Evolutionary conservation across 2,888 invertebrate species (phyloP).

Genomic region (Petrolisthes cinctipes): DNA sequence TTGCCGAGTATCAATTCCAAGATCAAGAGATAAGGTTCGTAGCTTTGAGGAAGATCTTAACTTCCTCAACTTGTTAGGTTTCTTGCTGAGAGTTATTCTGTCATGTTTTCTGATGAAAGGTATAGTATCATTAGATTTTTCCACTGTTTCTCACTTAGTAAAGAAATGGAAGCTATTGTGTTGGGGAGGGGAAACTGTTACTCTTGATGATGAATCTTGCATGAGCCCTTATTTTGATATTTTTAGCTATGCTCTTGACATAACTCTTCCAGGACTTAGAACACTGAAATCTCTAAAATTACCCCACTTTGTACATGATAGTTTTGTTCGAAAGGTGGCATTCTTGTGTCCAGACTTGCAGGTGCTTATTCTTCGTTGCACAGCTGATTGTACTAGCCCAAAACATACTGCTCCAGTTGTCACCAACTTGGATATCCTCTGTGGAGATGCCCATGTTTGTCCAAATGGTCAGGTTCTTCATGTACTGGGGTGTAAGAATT

Average conservation of each 20-base stretch:
- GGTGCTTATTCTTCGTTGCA: conserved; percentile 47
- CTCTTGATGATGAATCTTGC: conserved; percentile 9
- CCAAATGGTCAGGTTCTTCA: conserved; percentile 25
- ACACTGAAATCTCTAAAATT: conserved; percentile 47
- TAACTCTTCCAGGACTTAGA: conserved; percentile 31
- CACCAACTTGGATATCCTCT: conserved; percentile 45
- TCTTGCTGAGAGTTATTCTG: conserved; percentile 34
- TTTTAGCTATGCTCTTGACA: conserved; percentile 41
- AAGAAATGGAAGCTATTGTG: conserved; percentile 47
- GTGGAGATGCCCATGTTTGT: conserved; percentile 27
- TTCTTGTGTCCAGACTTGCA: conserved; percentile 50
- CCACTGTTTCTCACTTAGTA: conserved; percentile 41
- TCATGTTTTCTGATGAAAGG: conserved; percentile 40
- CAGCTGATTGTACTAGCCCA: conserved; percentile 51
- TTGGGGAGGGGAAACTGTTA: conserved; percentile 38
- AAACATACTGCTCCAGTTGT: conserved; percentile 43
- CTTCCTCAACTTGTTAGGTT: conserved; percentile 39
- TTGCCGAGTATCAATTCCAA: conserved; percentile 34
- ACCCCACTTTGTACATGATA: conserved; percentile 55
- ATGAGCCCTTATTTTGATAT: conserved; percentile 52
- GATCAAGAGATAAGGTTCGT: conserved; percentile 46
- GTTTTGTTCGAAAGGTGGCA: conserved; percentile 52
- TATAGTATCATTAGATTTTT: conserved; percentile 38
- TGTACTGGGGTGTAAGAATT: conserved; percentile 41
- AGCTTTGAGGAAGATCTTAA: conserved; percentile 51